These are phyloP conservation scores for Tipula lateralis DNA, from an alignment of 2,888 invertebrate genomes.

Conservation along the genomic window DNA sequence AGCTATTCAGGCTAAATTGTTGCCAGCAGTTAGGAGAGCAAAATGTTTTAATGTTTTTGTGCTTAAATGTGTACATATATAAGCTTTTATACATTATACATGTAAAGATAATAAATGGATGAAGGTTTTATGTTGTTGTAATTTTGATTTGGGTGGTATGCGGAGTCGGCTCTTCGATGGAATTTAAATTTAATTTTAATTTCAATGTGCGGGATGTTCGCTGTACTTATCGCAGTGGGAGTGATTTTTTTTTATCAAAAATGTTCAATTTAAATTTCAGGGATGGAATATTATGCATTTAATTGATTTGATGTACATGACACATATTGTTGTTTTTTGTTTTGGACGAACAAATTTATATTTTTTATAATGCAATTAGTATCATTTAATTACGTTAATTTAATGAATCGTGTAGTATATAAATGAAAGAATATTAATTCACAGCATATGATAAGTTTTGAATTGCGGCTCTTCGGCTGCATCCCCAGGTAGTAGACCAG, in stretches of 20 bases:
- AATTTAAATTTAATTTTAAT: slow-evolving; percentile 19
- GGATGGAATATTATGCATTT: not conserved
- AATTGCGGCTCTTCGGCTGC: too few species aligned
- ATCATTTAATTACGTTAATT: too few species aligned
- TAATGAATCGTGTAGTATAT: too few species aligned
- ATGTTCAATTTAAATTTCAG: not conserved
- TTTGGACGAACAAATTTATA: too few species aligned
- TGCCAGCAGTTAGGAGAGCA: not conserved
- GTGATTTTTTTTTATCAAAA: not conserved
- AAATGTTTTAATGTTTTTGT: not conserved
- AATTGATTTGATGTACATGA: too few species aligned
- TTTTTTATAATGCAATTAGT: too few species aligned
- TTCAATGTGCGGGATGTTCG: not conserved
- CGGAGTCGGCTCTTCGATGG: not conserved
- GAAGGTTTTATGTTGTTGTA: not conserved
- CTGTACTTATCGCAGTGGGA: not conserved
- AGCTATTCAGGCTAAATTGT: not conserved
- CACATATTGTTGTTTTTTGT: too few species aligned
- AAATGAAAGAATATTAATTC: too few species aligned
- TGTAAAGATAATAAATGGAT: not conserved
- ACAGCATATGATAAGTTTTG: too few species aligned
- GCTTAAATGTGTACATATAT: not conserved
- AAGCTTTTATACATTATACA: not conserved
- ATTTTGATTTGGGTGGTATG: not conserved
- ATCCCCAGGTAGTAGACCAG: too few species aligned